phyloP scores from a whole-genome alignment of 2,797 vertebrate species.

The Rachycentron canadum region DNA sequence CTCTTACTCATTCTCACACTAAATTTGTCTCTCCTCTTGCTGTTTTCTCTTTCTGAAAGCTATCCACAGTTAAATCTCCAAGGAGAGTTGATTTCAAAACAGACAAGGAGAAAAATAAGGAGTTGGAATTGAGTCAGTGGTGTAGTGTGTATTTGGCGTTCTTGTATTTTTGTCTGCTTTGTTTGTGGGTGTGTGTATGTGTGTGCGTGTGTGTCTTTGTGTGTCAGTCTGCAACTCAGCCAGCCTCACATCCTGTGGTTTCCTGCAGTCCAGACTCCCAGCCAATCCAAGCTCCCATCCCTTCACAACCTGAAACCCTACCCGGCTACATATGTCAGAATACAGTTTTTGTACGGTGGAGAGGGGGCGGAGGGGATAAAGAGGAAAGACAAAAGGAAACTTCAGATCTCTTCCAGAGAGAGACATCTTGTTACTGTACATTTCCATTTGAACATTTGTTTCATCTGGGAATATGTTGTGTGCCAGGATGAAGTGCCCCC shows the following conservation, averaged over 20 bases:
- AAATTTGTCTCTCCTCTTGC: slow-evolving; percentile 17
- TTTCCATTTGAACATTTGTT: slow-evolving; percentile 53
- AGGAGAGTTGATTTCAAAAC: slow-evolving; percentile 43
- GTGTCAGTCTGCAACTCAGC: slow-evolving; percentile 14
- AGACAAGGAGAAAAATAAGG: slow-evolving; percentile 26
- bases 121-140: slow-evolving; percentile 32
- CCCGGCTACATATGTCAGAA: slow-evolving; percentile 41
- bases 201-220: slow-evolving; percentile 14
- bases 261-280: slow-evolving; percentile 45
- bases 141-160: slow-evolving; percentile 14
- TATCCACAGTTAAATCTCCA: slow-evolving; percentile 17
- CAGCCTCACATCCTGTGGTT: slow-evolving; percentile 59
- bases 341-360: not conserved
- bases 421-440: slow-evolving; percentile 28
- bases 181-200: not conserved
- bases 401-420: slow-evolving; percentile 23
- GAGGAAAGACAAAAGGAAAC: slow-evolving; percentile 24
- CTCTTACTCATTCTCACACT: slow-evolving; percentile 24
- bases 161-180: slow-evolving; percentile 20
- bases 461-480: slow-evolving; percentile 23
- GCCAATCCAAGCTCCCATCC: slow-evolving; percentile 37
- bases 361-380: not conserved
- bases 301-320: slow-evolving; percentile 50
- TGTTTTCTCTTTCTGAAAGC: slow-evolving; percentile 16
- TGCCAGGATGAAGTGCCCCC: not conserved